phyloP scores from a whole-genome alignment of 1,140 invertebrate genomes.

The Batillaria attramentaria region DNA sequence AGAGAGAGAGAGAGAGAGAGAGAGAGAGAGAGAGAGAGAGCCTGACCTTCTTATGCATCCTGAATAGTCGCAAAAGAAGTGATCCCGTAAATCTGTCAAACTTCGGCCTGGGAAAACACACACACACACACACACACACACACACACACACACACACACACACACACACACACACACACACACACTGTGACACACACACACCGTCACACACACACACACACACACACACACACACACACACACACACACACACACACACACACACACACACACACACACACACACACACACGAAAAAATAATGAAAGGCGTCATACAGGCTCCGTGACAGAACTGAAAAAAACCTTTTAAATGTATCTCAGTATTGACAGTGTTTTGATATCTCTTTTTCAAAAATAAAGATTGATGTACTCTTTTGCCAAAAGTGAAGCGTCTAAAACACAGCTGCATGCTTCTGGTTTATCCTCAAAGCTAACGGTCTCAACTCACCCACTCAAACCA shows the following conservation, averaged over 20 bases:
- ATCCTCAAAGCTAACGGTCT: neutral
- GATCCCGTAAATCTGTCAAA: neutral
- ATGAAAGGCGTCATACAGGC: neutral
- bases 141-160: slow-evolving; percentile 9
- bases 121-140: neutral
- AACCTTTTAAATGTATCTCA: too few relatives aligned
- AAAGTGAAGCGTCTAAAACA: neutral
- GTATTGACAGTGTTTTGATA: neutral
- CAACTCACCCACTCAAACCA: too few relatives aligned
- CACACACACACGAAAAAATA: neutral
- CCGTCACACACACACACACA: neutral
- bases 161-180: neutral
- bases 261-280: slow-evolving; percentile 15
- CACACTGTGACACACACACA: neutral
- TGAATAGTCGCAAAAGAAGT: neutral
- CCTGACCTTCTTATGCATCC: neutral
- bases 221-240: slow-evolving; percentile 16
- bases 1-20: neutral
- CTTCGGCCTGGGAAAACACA: neutral
- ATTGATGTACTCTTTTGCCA: neutral
- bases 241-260: neutral
- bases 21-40: neutral
- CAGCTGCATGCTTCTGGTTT: neutral
- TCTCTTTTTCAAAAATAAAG: neutral
- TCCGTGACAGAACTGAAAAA: too few relatives aligned